phyloP scores from a whole-genome alignment of 1,140 invertebrate genomes.

The Pseudomyrmex dendroicus region DNA sequence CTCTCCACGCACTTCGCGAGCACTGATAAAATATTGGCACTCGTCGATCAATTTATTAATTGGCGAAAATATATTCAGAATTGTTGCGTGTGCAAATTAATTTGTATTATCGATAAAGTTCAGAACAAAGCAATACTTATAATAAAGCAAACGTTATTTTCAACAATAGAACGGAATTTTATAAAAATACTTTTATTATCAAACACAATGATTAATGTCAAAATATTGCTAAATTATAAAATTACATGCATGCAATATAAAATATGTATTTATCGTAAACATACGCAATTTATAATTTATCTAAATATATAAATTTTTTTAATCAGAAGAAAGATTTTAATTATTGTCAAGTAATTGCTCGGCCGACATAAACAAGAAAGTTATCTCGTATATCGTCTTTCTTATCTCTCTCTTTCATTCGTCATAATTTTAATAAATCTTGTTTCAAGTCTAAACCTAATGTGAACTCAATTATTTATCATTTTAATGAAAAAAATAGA shows the following conservation, averaged over 20 bases:
- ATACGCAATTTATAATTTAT: not conserved
- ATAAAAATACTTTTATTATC: slow-evolving; percentile 14
- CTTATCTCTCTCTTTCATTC: slow-evolving; percentile 20
- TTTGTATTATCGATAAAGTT: slow-evolving; percentile 15
- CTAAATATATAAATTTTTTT: slow-evolving; percentile 31
- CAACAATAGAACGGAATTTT: not conserved
- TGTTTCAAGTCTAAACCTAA: slow-evolving; percentile 17
- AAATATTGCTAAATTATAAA: slow-evolving; percentile 8
- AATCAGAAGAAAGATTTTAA: slow-evolving; percentile 34
- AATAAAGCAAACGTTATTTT: slow-evolving; percentile 12
- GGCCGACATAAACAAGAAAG: slow-evolving; percentile 11
- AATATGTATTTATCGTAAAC: slow-evolving; percentile 2
- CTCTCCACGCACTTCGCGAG: not conserved
- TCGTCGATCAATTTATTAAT: slow-evolving; percentile 37
- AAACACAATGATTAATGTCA: not conserved
- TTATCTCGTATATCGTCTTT: slow-evolving; percentile 32
- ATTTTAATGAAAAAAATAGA: not conserved
- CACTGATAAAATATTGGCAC: not conserved
- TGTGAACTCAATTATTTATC: slow-evolving; percentile 31
- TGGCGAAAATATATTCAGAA: slow-evolving; percentile 18
- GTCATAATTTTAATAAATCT: slow-evolving; percentile 11
- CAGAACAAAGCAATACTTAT: slow-evolving; percentile 10
- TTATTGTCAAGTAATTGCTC: slow-evolving; percentile 47
- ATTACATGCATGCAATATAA: not conserved
- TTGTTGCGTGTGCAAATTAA: slow-evolving; percentile 20